These are phyloP conservation scores for Eolophus roseicapilla DNA, from an alignment of 2,113 vertebrate species.

Conservation along the genomic window DNA sequence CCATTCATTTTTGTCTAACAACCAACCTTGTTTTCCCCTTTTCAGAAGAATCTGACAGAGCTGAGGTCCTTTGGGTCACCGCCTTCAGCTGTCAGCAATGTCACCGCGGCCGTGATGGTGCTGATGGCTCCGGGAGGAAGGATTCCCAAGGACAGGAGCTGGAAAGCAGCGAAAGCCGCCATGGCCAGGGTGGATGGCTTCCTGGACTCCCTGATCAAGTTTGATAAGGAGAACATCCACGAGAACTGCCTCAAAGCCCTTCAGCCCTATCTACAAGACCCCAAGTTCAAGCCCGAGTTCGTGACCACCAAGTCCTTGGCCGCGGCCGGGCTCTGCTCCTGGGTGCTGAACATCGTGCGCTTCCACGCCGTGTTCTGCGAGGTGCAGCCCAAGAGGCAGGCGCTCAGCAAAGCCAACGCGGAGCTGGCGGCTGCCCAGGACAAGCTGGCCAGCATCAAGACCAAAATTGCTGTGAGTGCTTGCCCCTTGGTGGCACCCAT, in stretches of 20 bases:
- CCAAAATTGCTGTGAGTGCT: slow-evolving; percentile 87
- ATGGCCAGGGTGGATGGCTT: slow-evolving; percentile 92
- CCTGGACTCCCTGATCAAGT: slow-evolving; percentile 87
- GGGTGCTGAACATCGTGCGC: slow-evolving; percentile 91
- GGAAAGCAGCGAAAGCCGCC: slow-evolving; percentile 88
- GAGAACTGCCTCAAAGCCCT: slow-evolving; percentile 91
- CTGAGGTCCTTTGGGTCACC: slow-evolving; percentile 93
- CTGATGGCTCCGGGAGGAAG: slow-evolving; percentile 82
- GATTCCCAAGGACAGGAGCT: slow-evolving; percentile 92
- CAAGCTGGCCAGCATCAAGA: slow-evolving; percentile 85
- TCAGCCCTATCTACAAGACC: slow-evolving; percentile 88
- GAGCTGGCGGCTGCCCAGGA: slow-evolving; percentile 89
- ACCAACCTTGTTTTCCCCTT: slow-evolving; percentile 32
- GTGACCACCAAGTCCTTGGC: slow-evolving; percentile 87
- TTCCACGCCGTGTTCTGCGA: slow-evolving; percentile 90
- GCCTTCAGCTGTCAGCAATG: slow-evolving; percentile 87
- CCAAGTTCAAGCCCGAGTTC: slow-evolving; percentile 85
- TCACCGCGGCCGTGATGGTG: slow-evolving; percentile 91
- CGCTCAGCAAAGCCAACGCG: slow-evolving; percentile 82
- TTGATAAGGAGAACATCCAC: slow-evolving; percentile 92
- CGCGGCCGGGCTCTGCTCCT: slow-evolving; percentile 92
- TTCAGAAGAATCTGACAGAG: slow-evolving; percentile 92
- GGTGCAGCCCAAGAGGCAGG: slow-evolving; percentile 93
- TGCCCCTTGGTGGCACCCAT: fast-evolving
- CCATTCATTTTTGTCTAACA: slow-evolving; percentile 39